Percentiles rank a stretch among this genome's conserved stretches.
Evolutionary conservation across 2,888 invertebrate species (phyloP).

Genomic region (Xanthorhoe spadicearia): DNA sequence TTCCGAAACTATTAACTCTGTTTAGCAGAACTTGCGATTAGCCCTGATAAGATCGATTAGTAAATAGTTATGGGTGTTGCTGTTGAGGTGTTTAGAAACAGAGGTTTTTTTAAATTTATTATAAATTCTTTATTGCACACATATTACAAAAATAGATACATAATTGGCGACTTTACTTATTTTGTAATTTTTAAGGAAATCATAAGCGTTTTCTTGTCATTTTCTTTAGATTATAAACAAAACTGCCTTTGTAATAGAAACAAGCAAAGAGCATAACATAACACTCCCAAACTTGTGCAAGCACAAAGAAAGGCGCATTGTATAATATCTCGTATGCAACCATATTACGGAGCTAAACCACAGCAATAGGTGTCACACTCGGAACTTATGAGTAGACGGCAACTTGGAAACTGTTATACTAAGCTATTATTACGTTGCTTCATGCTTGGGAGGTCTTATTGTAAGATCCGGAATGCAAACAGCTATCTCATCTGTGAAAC

Average conservation of each 20-base stretch:
- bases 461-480: conserved; percentile 25
- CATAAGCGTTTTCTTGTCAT: no score
- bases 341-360: conserved; percentile 35
- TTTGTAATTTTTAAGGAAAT: no score
- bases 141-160: no score
- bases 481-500: conserved; percentile 36
- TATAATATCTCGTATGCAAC: conserved; percentile 13
- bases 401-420: conserved; percentile 34
- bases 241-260: neutral
- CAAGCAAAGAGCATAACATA: neutral
- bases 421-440: conserved; percentile 27
- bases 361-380: conserved; percentile 42
- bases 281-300: neutral
- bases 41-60: conserved; percentile 43
- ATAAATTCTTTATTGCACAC: no score
- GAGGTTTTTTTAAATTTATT: no score
- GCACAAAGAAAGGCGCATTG: neutral
- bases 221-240: no score
- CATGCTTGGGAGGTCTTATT: conserved; percentile 21
- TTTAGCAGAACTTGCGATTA: conserved; percentile 25
- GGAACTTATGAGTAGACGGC: conserved; percentile 36
- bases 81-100: conserved; percentile 12
- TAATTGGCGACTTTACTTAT: no score
- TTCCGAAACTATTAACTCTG: conserved; percentile 52
- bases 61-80: conserved; percentile 21